Evolutionary conservation across 2,888 invertebrate species (phyloP).

Genomic region (Iselma pallidipennis): DNA sequence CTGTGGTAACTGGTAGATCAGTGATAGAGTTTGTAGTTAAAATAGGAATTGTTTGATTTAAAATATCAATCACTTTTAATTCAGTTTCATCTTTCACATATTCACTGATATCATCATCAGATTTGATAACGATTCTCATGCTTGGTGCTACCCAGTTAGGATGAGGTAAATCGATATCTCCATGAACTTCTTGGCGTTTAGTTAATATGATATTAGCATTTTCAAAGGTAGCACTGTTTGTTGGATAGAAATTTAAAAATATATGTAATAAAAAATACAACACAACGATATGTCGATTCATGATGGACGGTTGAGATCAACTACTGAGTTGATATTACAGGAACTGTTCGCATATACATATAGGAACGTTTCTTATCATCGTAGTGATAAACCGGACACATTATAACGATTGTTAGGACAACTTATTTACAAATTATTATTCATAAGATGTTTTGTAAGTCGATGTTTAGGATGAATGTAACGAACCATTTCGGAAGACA

Average conservation of each 20-base stretch:
- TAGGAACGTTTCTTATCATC: too few relatives aligned
- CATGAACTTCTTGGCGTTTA: neutral
- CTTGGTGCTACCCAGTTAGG: neutral
- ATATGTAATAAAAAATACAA: neutral
- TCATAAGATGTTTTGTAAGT: too few relatives aligned
- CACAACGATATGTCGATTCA: too few relatives aligned
- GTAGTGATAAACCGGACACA: too few relatives aligned
- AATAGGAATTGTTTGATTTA: neutral
- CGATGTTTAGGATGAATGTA: too few relatives aligned
- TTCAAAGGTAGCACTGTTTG: constrained; percentile 4
- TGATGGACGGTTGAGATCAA: too few relatives aligned
- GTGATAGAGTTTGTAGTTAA: constrained; percentile 12
- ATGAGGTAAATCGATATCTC: neutral
- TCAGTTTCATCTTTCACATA: neutral
- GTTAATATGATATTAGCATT: neutral
- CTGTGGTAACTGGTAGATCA: constrained; percentile 19
- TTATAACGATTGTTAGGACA: too few relatives aligned
- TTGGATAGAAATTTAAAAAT: neutral
- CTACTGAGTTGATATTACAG: too few relatives aligned
- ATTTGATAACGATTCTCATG: neutral
- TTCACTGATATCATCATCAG: neutral
- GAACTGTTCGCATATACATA: too few relatives aligned
- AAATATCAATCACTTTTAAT: neutral
- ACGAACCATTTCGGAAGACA: too few relatives aligned
- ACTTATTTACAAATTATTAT: too few relatives aligned